Percentiles rank a stretch among this genome's conserved stretches.
phyloP scores from a whole-genome alignment of 1,140 invertebrate species.

The Artemia franciscana region DNA sequence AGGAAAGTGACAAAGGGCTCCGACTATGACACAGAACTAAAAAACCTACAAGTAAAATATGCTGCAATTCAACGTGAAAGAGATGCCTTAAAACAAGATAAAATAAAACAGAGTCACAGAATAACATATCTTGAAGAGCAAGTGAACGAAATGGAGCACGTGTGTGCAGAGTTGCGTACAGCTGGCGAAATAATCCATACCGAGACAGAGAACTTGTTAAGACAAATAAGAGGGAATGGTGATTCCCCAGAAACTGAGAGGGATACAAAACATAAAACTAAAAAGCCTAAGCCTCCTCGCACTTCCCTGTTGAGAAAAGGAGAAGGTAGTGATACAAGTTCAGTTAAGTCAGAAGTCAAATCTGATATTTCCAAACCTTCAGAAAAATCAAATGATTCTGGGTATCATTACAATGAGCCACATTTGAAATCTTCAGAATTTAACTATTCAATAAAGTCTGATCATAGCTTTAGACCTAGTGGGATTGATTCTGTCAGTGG shows the following conservation, averaged over 20 bases:
- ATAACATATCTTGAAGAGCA: neutral
- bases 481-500: neutral
- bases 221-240: neutral
- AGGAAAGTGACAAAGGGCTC: neutral
- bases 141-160: neutral
- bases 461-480: neutral
- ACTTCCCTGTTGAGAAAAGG: neutral
- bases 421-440: neutral
- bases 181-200: neutral
- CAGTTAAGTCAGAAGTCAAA: neutral
- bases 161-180: neutral
- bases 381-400: neutral
- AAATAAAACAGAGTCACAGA: neutral
- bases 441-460: neutral
- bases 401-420: neutral
- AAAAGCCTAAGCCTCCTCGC: neutral
- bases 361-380: neutral
- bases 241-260: neutral
- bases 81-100: neutral
- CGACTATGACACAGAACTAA: neutral
- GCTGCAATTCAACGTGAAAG: neutral
- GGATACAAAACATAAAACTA: neutral
- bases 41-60: neutral
- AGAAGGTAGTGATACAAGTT: neutral
- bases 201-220: neutral